Evolutionary conservation across 1,140 invertebrate genomes (phyloP), one percentile per base, ranked within the genome.

Genomic region (Ylistrum balloti): DNA sequence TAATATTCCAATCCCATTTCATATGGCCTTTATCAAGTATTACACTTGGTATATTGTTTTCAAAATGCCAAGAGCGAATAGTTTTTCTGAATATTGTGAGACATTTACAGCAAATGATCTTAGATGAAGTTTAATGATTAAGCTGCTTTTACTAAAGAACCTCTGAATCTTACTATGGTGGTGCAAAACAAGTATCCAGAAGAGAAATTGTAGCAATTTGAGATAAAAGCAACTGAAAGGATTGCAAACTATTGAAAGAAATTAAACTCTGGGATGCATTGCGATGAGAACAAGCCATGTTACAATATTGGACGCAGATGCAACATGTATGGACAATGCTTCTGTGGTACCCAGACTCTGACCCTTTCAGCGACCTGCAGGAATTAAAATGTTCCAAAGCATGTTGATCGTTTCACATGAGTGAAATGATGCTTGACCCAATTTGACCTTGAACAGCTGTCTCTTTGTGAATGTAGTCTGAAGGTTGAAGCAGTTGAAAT

Each of bases 81-180:
- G 35, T 38, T 38, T 38, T 38, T 38, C 5, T 38, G 13, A 5
- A 38, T 5, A 38, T 38, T 38, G 5, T 13, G 5, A 13, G 13
- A 38, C 35, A 7, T 38, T 5, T 38, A 13, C 35, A 7, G 35
- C 5, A 38, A 38, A 38, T 38, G 35, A 13, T 38, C 13, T 7
- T 38, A 38, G 5, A 38, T 38, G 35, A 7, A 13, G 35, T 38
- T 38, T 38, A 13, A 38, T 38, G 13, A 38, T 38, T 7, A 5
- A 38, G 35, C 35, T 38, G 35, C 5, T 38, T 38, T 38, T 38
- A n/a, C 22, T 28, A n/a, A 74, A 74, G 45, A 5, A 74, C 56
- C 56, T 74, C 56, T 74, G 56, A 74, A 74, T 74, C 28, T 74
- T 74, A 74, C 56, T 74, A 74, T 74, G 56, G 56, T 74, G 56